Percentiles rank a stretch among this genome's conserved stretches.
These are phyloP conservation scores for Alces alces DNA, from an alignment of 2,113 vertebrate genomes.

Conservation along the genomic window DNA sequence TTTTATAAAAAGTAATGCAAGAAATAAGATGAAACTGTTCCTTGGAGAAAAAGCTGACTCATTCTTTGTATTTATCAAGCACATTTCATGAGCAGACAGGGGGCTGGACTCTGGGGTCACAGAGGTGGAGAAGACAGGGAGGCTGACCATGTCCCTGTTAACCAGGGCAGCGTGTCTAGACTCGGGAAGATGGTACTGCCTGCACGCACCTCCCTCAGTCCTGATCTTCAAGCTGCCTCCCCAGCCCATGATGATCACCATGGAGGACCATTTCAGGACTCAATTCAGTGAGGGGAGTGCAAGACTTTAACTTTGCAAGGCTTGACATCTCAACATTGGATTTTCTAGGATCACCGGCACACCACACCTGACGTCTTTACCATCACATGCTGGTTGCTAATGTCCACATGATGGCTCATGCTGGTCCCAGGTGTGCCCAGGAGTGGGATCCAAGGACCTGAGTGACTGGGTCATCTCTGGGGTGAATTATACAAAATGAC, in stretches of 20 bases:
- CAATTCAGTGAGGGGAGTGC: not conserved
- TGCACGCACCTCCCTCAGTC: accelerated
- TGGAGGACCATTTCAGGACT: not conserved
- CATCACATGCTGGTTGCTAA: not conserved
- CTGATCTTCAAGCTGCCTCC: not conserved
- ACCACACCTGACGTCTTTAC: not conserved
- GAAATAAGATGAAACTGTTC: not conserved
- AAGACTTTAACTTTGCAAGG: not conserved
- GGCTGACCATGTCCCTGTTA: not conserved
- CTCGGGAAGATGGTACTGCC: not conserved
- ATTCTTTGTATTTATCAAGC: not conserved
- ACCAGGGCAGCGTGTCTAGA: accelerated
- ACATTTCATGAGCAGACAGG: accelerated
- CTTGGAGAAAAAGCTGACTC: not conserved
- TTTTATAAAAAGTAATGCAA: not conserved
- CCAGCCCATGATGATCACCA: no score
- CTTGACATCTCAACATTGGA: not conserved
- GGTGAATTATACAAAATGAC: not conserved
- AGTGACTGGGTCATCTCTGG: not conserved
- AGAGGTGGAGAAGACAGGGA: not conserved
- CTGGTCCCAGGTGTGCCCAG: not conserved
- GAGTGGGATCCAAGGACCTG: not conserved
- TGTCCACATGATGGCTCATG: not conserved
- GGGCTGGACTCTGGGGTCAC: not conserved
- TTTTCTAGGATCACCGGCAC: not conserved